Percentiles rank a stretch among this genome's conserved stretches.
These are phyloP conservation scores for Lagopus leucura DNA, from an alignment of 2,113 vertebrate genomes.

Conservation along the genomic window DNA sequence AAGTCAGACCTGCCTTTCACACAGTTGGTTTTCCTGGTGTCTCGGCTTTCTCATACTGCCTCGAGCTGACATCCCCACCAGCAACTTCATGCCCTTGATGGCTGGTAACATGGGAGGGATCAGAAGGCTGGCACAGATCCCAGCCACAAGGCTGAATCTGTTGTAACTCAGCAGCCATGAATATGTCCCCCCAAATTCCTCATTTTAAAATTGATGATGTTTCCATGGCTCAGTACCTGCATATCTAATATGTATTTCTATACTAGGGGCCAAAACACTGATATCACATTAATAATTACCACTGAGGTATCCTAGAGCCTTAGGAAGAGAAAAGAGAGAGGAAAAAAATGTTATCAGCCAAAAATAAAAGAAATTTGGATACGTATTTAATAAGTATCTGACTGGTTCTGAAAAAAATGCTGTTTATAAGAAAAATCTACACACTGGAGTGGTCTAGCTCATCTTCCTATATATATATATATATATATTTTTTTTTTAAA, in stretches of 20 bases:
- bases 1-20: conserved; percentile 15
- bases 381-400: conserved; percentile 3
- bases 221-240: conserved; percentile 11
- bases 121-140: neutral
- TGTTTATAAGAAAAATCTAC: conserved; percentile 9
- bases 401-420: neutral
- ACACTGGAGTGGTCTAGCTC: neutral
- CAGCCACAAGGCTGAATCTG: neutral
- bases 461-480: neutral
- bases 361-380: conserved; percentile 2
- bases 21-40: neutral
- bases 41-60: conserved; percentile 5
- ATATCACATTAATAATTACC: neutral
- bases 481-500: neutral
- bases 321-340: neutral
- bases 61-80: neutral
- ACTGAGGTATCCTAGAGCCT: neutral
- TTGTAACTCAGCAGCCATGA: neutral
- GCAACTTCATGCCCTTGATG: neutral
- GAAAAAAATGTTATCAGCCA: neutral
- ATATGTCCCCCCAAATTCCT: neutral
- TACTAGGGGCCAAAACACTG: neutral
- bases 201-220: conserved; percentile 9
- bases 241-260: neutral
- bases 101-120: neutral